Conservation (phyloP, 2,888 invertebrate genomes). For the Drosophila nr. fundita region DNA sequence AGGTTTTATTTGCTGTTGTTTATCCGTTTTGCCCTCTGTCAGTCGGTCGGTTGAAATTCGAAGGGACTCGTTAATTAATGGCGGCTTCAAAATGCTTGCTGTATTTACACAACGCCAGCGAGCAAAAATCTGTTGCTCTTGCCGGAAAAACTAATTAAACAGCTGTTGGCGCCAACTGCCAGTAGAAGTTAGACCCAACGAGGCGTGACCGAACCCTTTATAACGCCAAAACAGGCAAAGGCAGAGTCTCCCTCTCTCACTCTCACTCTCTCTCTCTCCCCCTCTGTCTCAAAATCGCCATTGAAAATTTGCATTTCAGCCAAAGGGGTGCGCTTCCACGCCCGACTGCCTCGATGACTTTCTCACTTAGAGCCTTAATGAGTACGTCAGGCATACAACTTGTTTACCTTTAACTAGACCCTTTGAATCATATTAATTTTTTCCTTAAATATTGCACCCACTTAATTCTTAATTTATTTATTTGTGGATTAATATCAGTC, state of each 20-base stretch:
- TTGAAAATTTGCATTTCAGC: conserved; percentile 62
- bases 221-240: conserved; percentile 7
- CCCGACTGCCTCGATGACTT: conserved; percentile 12
- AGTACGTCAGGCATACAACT: conserved; percentile 15
- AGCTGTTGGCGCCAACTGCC: conserved; percentile 43
- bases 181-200: conserved; percentile 41
- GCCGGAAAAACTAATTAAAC: conserved; percentile 70
- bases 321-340: conserved; percentile 9
- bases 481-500: neutral
- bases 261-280: neutral
- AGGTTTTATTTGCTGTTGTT: conserved; percentile 10
- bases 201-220: conserved; percentile 54
- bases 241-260: neutral
- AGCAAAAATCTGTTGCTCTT: conserved; percentile 55
- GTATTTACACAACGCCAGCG: conserved; percentile 42
- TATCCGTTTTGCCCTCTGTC: conserved; percentile 7
- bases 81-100: conserved; percentile 42
- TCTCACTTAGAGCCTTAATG: conserved; percentile 28
- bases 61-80: conserved; percentile 62
- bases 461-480: neutral
- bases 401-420: neutral
- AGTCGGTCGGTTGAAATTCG: conserved; percentile 44
- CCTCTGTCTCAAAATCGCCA: conserved; percentile 28
- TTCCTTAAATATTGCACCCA: neutral
- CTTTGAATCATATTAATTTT: neutral